Evolutionary conservation across 2,888 invertebrate species (phyloP).

Genomic region (Catotricha subobsoleta): DNA sequence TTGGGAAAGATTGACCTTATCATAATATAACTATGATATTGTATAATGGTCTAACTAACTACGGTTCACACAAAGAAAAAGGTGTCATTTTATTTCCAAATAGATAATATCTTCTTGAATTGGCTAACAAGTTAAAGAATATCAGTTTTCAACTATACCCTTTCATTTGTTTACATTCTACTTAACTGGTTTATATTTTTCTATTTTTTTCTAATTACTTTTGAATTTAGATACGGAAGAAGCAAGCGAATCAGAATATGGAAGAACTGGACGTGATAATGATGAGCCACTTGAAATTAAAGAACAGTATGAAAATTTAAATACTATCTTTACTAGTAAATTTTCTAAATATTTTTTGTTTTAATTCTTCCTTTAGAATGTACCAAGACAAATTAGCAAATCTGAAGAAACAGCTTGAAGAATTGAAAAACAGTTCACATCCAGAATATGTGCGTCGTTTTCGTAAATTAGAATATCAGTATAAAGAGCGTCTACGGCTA

Average conservation of each 20-base stretch:
- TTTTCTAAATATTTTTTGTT: not conserved
- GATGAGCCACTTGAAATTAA: constrained; percentile 24
- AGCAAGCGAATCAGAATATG: constrained; percentile 85
- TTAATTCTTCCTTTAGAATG: constrained; percentile 36
- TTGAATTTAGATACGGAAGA: constrained; percentile 70
- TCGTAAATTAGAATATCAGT: constrained; percentile 62
- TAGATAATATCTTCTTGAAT: too few species aligned
- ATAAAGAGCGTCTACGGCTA: constrained; percentile 59
- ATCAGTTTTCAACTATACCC: too few species aligned
- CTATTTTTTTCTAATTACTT: too few species aligned
- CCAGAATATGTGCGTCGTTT: constrained; percentile 70
- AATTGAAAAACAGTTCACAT: constrained; percentile 68
- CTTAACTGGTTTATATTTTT: too few species aligned
- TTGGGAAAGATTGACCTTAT: too few species aligned
- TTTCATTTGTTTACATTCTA: too few species aligned
- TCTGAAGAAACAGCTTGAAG: constrained; percentile 76
- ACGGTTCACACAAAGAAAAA: too few species aligned
- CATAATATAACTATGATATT: too few species aligned
- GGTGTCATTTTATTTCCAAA: too few species aligned
- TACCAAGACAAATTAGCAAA: constrained; percentile 80
- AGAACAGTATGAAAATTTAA: constrained; percentile 21
- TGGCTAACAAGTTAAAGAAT: too few species aligned
- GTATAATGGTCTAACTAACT: too few species aligned
- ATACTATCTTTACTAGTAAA: not conserved
- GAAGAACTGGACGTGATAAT: constrained; percentile 14